A percentile compares a stretch with the other conserved stretches of the same genome.
Evolutionary conservation across 2,888 invertebrate species (phyloP).

Genomic region (Anticlea derivata): DNA sequence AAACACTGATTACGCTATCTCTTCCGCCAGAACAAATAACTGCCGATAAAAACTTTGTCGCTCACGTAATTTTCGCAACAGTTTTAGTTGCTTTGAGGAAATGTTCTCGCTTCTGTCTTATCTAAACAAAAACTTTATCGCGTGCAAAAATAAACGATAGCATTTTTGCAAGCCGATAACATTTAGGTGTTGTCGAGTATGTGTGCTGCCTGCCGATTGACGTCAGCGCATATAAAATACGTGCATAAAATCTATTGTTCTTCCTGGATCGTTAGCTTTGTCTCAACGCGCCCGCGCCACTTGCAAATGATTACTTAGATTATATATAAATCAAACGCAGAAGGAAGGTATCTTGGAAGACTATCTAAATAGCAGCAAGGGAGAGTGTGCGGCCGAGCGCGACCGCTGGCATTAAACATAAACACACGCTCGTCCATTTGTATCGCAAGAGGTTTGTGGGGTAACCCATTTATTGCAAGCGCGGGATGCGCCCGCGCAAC

Average conservation of each 20-base stretch:
- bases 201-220: slow-evolving; percentile 36
- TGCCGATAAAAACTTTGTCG: slow-evolving; percentile 43
- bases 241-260: slow-evolving; percentile 29
- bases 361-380: slow-evolving; percentile 19
- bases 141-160: slow-evolving; percentile 54
- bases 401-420: slow-evolving; percentile 36
- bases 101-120: slow-evolving; percentile 58
- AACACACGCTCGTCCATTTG: slow-evolving; percentile 50
- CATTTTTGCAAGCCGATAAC: slow-evolving; percentile 56
- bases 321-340: slow-evolving; percentile 16
- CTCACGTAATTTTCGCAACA: slow-evolving; percentile 44
- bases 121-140: slow-evolving; percentile 55
- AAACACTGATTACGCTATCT: slow-evolving; percentile 49
- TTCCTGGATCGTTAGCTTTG: slow-evolving; percentile 27
- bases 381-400: slow-evolving; percentile 33
- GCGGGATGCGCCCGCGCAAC: slow-evolving; percentile 61
- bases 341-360: slow-evolving; percentile 22
- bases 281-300: neutral
- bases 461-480: slow-evolving; percentile 77
- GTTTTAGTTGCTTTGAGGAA: slow-evolving; percentile 70
- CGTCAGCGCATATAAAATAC: slow-evolving; percentile 40
- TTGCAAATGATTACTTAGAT: slow-evolving; percentile 15
- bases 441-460: slow-evolving; percentile 81
- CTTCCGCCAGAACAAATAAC: slow-evolving; percentile 51
- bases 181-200: slow-evolving; percentile 39